Conservation (phyloP, 2,113 vertebrate genomes). For the Xiphias gladius region DNA sequence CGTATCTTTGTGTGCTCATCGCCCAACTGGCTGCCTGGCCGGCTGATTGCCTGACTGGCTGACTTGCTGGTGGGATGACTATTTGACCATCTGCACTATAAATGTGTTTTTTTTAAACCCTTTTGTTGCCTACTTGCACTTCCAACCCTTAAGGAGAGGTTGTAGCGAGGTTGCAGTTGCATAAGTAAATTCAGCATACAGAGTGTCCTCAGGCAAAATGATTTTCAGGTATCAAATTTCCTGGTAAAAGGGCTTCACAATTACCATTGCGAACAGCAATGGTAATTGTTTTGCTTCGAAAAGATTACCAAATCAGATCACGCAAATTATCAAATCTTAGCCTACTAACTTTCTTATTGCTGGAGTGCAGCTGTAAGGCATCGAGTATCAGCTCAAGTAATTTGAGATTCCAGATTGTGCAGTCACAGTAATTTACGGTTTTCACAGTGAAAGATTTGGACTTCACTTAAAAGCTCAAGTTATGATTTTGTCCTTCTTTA, state of each 20-base stretch:
- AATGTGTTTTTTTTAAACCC: conserved; percentile 53
- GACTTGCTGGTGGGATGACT: conserved; percentile 64
- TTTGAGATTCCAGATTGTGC: conserved; percentile 41
- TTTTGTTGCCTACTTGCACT: conserved; percentile 54
- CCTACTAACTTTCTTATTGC: conserved; percentile 59
- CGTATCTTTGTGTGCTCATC: conserved; percentile 72
- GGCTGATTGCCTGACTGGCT: conserved; percentile 72
- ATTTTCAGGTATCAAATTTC: conserved; percentile 60
- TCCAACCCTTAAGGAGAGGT: conserved; percentile 24
- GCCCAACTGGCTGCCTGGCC: conserved; percentile 52
- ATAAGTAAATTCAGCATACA: conserved; percentile 35
- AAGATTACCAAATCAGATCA: conserved; percentile 52
- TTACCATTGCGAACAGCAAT: conserved; percentile 53
- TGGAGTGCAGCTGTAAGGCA: conserved; percentile 51
- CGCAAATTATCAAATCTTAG: conserved; percentile 58
- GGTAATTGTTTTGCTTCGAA: conserved; percentile 28
- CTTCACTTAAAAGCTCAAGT: conserved; percentile 6
- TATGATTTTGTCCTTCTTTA: conserved; percentile 32
- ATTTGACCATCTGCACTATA: conserved; percentile 72
- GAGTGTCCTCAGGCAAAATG: conserved; percentile 45
- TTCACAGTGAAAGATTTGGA: conserved; percentile 23
- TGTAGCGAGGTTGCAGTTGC: conserved; percentile 28
- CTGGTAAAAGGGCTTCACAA: conserved; percentile 60
- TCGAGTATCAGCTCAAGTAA: conserved; percentile 43
- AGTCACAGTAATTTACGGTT: conserved; percentile 16